Base-by-base conservation (phyloP, 2,113 vertebrate species). In the Ariopsis seemanni region DNA sequence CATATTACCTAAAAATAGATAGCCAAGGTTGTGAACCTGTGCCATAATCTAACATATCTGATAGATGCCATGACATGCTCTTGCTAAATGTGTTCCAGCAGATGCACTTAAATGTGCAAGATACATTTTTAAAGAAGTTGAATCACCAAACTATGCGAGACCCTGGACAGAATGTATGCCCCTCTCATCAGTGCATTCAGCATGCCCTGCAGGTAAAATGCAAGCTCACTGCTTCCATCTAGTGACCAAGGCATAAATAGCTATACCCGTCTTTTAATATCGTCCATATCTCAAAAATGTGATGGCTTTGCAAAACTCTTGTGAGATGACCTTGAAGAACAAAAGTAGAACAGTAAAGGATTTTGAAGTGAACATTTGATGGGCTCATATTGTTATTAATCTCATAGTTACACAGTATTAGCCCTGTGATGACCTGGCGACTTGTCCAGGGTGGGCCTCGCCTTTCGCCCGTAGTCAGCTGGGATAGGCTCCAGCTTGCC, bases 191-290 rank as follows among this genome's bases (percentile, higher is more conserved):
- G 34, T 9, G 27, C 34, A 67, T 74, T 86, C 72, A 88, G 77
- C n/a, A 1, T 52, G 42, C 8, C 57, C 1, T 1, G 17, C 52
- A 58, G 80, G 6, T 57, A 48, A 80, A 25, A n/a, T 42, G 69
- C 53, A 84, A 83, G 84, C 72, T 89, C 90, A 86, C 90, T 93
- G 89, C 48, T 90, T 89, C 92, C 93, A 93, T 85, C 94, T 93
- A 93, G 92, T 88, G 91, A 75, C 60, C 55, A 87, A 30, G 8
- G 3, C 22, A 30, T 84, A 72, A 22, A 58, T 20, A 81, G 15
- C 15, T 0, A 77, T 25, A 11, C 7, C 1, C 7, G 5, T 57
- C 7, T 1, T 20, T 42, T 12, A 25, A 22, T 48, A 48, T 22
- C 42, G 1, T 48, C 42, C 34, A 42, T 20, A 34, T 50, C 69